Conservation (phyloP, 2,113 vertebrate species). For the Urocitellus parryii region DNA sequence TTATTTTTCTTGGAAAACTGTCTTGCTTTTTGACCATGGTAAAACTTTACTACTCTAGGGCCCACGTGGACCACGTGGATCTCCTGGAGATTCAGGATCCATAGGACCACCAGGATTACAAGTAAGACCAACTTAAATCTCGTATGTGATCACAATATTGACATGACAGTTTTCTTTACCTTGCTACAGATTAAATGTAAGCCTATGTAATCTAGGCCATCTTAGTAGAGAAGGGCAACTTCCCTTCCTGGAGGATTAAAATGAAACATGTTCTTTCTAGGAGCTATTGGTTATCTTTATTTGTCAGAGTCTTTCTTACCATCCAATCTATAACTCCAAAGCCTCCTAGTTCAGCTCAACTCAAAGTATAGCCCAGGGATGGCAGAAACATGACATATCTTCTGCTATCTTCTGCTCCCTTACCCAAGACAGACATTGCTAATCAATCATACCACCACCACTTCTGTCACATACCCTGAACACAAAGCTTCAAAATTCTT, state of each 20-base stretch:
- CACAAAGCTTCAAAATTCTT: slow-evolving; percentile 21
- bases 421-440: not conserved
- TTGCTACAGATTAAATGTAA: not conserved
- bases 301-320: not conserved
- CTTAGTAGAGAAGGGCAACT: not conserved
- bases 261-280: not conserved
- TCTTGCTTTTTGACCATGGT: slow-evolving; percentile 35
- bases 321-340: slow-evolving; percentile 10
- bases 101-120: slow-evolving; percentile 87
- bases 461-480: not conserved
- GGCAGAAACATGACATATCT: not conserved
- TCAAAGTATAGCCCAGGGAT: not conserved
- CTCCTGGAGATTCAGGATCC: slow-evolving; percentile 87
- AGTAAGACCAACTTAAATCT: slow-evolving; percentile 56
- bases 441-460: slow-evolving; percentile 9
- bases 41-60: slow-evolving; percentile 87
- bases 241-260: slow-evolving; percentile 15
- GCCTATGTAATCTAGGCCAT: slow-evolving; percentile 67
- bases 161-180: not conserved
- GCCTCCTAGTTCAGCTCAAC: slow-evolving; percentile 36
- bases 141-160: not conserved
- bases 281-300: slow-evolving; percentile 27
- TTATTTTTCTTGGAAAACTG: slow-evolving; percentile 2
- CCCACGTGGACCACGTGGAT: slow-evolving; percentile 87
- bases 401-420: not conserved